Evolutionary conservation across 2,888 invertebrate species (phyloP), one percentile per base, ranked within the genome.

Genomic region (Himalopsyche tibetana): DNA sequence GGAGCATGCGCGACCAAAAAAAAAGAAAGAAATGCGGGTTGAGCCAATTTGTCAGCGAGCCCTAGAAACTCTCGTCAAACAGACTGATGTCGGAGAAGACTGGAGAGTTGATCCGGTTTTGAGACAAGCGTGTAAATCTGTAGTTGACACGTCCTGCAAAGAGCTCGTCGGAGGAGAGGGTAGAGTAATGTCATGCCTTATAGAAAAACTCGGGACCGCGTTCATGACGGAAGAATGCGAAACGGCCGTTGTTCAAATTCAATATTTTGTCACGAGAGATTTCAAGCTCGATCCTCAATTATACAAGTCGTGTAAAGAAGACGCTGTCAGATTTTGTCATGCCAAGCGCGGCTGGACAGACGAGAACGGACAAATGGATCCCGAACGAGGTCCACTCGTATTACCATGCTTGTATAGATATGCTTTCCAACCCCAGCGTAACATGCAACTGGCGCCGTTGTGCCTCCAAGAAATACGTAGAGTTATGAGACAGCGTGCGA

Each of bases 251-350:
- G 93, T 99, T 87, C 98, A 99, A 92, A 98, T 99, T 90, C 99
- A 99, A 91, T 99, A 99, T 92, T 99, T 99, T 92, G 95, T 99
- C 88, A 97, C 98, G 0, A 95, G 99, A 89, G 98, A 99, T 92
- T 99, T 98, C 91, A 98, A 97, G 90, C 92, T 99, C 81, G 98
- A 99, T 91, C 97, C 98, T 0, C 96, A 96, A 89, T 92, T 99
- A 79, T 99, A 97, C 90, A 95, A 95, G 90, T 96, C 96, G 51
- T 99, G 99, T 90, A 96, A 95, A 90, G 94, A 95, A 88, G 99
- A 99, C 92, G 99, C 99, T 4, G 94, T 95, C 5, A 95, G 94
- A 85, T 94, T 96, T 55, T 99, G 99, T 90, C 95, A 96, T 90
- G 97, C 97, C 0, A 95, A 95, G 89, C 94, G 94, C 28, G 94